These are phyloP conservation scores for Rhodeus uyekii DNA, from an alignment of 2,797 vertebrate genomes.

Conservation along the genomic window DNA sequence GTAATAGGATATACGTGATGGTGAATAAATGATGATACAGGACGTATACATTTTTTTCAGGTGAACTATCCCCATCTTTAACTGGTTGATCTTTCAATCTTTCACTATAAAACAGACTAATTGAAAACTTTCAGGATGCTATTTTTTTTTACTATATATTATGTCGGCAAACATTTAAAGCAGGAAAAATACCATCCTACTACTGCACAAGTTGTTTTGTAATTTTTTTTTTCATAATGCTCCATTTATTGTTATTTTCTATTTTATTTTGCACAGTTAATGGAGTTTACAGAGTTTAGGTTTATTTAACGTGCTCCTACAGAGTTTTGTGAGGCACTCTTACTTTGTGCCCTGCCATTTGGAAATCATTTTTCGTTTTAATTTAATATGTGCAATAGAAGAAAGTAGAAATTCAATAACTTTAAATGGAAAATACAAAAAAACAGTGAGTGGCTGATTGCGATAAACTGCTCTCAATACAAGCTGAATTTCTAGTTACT, in stretches of 20 bases:
- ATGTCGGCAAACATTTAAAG: background rate
- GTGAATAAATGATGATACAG: background rate
- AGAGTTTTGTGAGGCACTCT: background rate
- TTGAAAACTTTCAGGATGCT: background rate
- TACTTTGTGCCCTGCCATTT: conserved; percentile 15
- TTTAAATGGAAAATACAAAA: conserved; percentile 17
- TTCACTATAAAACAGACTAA: background rate
- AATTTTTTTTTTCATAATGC: background rate
- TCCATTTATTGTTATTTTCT: background rate
- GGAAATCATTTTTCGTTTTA: conserved; percentile 14
- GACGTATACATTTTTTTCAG: background rate
- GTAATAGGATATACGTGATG: background rate
- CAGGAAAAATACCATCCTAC: background rate
- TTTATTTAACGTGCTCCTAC: background rate
- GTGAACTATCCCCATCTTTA: no score
- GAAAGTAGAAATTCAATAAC: conserved; percentile 20
- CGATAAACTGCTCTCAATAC: conserved; percentile 27
- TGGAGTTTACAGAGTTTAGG: background rate
- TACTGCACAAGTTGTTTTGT: background rate
- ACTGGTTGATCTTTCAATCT: background rate
- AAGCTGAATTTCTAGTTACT: conserved; percentile 29
- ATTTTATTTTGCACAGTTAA: background rate
- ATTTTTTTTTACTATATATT: background rate
- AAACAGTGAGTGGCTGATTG: conserved; percentile 36
- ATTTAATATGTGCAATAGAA: conserved; percentile 31